Evolutionary conservation across 2,888 invertebrate species (phyloP).

Genomic region (Campaea margaritaria): DNA sequence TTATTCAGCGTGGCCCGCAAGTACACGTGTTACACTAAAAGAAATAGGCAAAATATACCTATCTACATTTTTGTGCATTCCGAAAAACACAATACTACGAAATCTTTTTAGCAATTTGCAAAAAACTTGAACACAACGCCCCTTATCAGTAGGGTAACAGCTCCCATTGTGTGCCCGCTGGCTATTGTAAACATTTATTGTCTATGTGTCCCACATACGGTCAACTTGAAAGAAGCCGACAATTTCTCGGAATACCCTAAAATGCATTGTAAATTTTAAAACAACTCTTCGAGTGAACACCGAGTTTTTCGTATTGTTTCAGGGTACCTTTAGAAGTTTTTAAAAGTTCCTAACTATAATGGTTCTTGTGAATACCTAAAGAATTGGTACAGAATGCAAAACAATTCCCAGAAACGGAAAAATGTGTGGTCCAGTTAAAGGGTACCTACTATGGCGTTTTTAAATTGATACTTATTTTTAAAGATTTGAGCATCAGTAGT

Average conservation of each 20-base stretch:
- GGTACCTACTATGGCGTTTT: too few species aligned
- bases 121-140: conserved; percentile 10
- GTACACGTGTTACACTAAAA: neutral
- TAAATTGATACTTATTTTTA: too few species aligned
- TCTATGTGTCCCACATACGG: conserved; percentile 66
- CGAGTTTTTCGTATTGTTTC: conserved; percentile 32
- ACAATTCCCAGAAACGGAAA: conserved; percentile 26
- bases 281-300: conserved; percentile 20
- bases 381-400: conserved; percentile 27
- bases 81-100: conserved; percentile 27
- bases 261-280: conserved; percentile 26
- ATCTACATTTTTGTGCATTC: conserved; percentile 18
- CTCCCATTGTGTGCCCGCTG: conserved; percentile 53
- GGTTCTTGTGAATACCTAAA: conserved; percentile 37
- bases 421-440: neutral
- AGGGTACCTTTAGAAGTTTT: conserved; percentile 10
- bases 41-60: conserved; percentile 1
- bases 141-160: conserved; percentile 60
- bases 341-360: conserved; percentile 14
- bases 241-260: conserved; percentile 43
- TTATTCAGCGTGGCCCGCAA: neutral
- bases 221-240: conserved; percentile 54
- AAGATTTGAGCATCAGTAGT: too few species aligned
- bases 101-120: conserved; percentile 27
- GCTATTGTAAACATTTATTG: conserved; percentile 46